Base-by-base conservation (phyloP, 2,888 invertebrate species). In the Apotomis capreana region DNA sequence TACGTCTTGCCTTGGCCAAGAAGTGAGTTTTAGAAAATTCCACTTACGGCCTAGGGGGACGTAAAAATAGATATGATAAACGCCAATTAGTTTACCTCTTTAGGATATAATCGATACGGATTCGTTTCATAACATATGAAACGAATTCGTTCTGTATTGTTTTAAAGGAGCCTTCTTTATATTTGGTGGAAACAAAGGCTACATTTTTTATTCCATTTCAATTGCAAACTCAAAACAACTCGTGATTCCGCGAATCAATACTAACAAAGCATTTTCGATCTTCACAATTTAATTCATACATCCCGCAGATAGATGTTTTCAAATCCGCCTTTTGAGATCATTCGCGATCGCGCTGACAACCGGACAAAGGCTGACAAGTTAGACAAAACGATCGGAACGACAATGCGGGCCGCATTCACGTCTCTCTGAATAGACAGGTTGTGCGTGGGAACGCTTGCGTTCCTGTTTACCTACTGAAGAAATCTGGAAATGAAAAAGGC, bases 401-500 rank as follows among this genome's bases (percentile, higher is more conserved):
- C 80, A 80, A 83, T 78, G 76, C 79, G 80, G 78, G 73, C 77
- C 76, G 76, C 81, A 81, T 85, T 86, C 81, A 84, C 77, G 75
- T 73, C 74, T 78, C 76, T 78, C 76, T 87, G 84, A 87, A 86
- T 85, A 79, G 82, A 78, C 79, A 83, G 83, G 84, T 80, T 77
- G 78, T 63, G 72, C 90, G 92, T 91, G 91, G 90, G 92, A 92
- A 91, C 78, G 74, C 79, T 79, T 78, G 74, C 58, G 81, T 82
- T 83, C 80, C 81, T 84, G 81, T 80, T 82, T 79, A 79, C 83
- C 82, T 82, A 81, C 26, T 26, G 1, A 26, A 26, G 26, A 26
- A 26, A 26, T 26, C 26, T 26, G 26, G 26, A 26, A 26, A 26
- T 26, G 1, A 26, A 26, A 26, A 26, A 26, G 26, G 26, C 26